Base-by-base conservation (phyloP, 2,888 invertebrate genomes). In the Catocala fraxini region DNA sequence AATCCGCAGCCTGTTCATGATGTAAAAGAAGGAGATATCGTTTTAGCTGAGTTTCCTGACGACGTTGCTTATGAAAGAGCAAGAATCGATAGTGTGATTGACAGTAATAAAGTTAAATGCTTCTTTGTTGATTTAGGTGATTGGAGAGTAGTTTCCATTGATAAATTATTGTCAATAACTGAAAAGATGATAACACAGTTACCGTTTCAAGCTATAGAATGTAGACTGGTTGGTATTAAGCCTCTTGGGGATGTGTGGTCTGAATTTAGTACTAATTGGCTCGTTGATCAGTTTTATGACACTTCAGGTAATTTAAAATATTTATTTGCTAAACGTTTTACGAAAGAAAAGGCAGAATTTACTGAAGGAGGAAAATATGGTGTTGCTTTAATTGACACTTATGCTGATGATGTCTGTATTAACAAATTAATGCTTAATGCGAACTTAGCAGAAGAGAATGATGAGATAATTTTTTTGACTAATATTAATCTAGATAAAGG, bases 81-180 rank as follows among this genome's bases (percentile, higher is more conserved):
- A 4, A 84, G 93, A 65, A 85, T 95, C 3, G 86, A 91, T 13
- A 79, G 87, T 39, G 77, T 90, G 7, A 62, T 86, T 9, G 78
- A 83, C 3, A 78, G 84, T n/a, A 77, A 81, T n/a, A 90, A 89
- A 71, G 92, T 93, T 0, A 89, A 95, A 64, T 95, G 95, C 68
- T 96, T 96, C 77, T 96, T 95, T 78, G 95, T 96, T 0, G 96
- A 96, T 81, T 95, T 95, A 75, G 96, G 96, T 0, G 96, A 96
- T 78, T 93, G 89, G 79, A 87, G 87, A 48, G 80, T 84, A 0
- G 89, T 96, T 0, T 66, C 85, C 0, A 70, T 81, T 4, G 79
- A 87, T 4, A 86, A 95, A 68, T 70, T 96, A 15, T 83, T 88
- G 35, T 87, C 91, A 51, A 92, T 96, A 33, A 90, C 95, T 0